Conservation (phyloP, 2,797 vertebrate genomes). For the Pangasius sanitwongsei region DNA sequence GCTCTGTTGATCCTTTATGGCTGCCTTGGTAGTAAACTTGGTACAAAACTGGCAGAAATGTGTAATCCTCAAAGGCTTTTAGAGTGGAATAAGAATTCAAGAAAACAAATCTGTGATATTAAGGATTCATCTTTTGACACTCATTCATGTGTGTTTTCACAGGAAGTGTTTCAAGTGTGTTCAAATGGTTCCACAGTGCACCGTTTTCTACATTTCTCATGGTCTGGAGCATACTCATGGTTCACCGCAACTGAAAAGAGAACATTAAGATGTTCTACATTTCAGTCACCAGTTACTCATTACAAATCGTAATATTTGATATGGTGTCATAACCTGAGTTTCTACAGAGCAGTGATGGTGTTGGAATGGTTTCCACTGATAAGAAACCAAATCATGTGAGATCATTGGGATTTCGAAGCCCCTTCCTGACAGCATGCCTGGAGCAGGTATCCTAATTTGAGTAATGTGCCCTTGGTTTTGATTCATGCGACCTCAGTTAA, state of each 20-base stretch:
- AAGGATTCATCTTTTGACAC: not conserved
- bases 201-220: not conserved
- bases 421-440: not conserved
- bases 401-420: not conserved
- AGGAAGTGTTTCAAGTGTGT: not conserved
- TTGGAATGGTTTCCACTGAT: not conserved
- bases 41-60: not conserved
- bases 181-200: not conserved
- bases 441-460: slow-evolving; percentile 6
- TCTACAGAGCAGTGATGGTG: not conserved
- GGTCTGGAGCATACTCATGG: not conserved
- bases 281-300: not conserved
- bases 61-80: not conserved
- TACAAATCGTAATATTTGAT: not conserved
- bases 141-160: not conserved
- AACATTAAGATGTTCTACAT: too few relatives aligned
- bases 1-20: not conserved
- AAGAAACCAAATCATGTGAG: not conserved
- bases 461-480: not conserved
- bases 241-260: too few relatives aligned
- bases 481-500: not conserved
- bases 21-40: not conserved
- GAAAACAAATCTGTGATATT: not conserved
- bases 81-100: too few relatives aligned
- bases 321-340: not conserved